Evolutionary conservation across 2,888 invertebrate species (phyloP), one percentile per base, ranked within the genome.

Genomic region (Sarcophaga variegata): DNA sequence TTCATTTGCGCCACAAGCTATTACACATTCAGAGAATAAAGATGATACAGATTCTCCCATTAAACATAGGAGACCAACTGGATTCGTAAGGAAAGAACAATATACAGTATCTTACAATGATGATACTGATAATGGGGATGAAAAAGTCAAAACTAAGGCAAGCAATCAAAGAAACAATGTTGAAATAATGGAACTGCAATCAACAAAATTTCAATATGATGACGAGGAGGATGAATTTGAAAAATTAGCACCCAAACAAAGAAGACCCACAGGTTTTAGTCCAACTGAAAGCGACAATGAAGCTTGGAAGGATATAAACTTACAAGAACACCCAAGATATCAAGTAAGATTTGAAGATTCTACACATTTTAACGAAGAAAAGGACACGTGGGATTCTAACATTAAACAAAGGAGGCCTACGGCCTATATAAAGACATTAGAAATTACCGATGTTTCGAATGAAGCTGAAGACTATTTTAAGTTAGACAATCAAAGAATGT

Each of bases 351-450:
- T 74, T 70, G 45, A 54, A 64, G 49, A 74, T 27, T 59, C 27
- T 14, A 78, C 69, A 49, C 69, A 75, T 66, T 78, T 63, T 69
- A 70, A 75, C 49, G 75, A 79, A 22, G 76, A 5, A 17, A 47
- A 71, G 25, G 47, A 22, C 6, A 11, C 3, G 14, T 47, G 2
- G 70, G 37, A 78, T 25, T 47, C 49, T 8, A 14, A 64, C 12
- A 67, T 83, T 37, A 77, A 80, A 64, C 80, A 81, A 49, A 78
- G 83, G 78, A 81, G 78, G 59, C 86, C 83, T 11, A 87, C 86
- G 3, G 78, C 69, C n/a, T 83, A 66, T 62, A 60, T 27, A 59
- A 75, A 64, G n/a, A 17, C 37, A 3, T 14, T 75, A 12, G 74
- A 84, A 45, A 75, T 69, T 0, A 27, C 27, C 1, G 27, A 78